Evolutionary conservation across 2,888 invertebrate genomes (phyloP).

Genomic region (Caenorhabditis sp.): DNA sequence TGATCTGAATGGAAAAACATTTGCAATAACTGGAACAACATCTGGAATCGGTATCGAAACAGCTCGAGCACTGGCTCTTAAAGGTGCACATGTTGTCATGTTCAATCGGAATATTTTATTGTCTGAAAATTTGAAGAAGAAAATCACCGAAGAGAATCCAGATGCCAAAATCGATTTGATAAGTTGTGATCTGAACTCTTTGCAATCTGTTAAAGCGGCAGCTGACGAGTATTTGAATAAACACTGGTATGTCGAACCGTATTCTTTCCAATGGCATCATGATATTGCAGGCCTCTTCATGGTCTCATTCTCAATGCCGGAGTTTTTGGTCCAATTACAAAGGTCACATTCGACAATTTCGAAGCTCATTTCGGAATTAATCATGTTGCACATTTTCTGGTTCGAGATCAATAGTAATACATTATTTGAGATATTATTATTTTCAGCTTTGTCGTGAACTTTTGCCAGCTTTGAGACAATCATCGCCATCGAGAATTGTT

Average conservation of each 20-base stretch:
- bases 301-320: slow-evolving; percentile 75
- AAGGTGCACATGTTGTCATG: slow-evolving; percentile 81
- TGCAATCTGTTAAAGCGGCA: slow-evolving; percentile 72
- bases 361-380: slow-evolving; percentile 79
- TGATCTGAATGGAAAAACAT: slow-evolving; percentile 58
- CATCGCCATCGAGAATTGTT: slow-evolving; percentile 79
- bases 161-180: slow-evolving; percentile 70
- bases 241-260: slow-evolving; percentile 42
- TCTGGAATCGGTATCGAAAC: slow-evolving; percentile 61
- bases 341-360: slow-evolving; percentile 72
- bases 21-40: slow-evolving; percentile 60
- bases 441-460: slow-evolving; percentile 37
- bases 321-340: slow-evolving; percentile 72
- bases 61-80: slow-evolving; percentile 53
- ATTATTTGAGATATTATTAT: too few species aligned
- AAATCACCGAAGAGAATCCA: slow-evolving; percentile 74
- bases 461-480: slow-evolving; percentile 75
- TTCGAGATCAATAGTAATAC: too few species aligned
- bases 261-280: too few species aligned
- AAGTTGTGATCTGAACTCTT: slow-evolving; percentile 72
- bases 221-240: slow-evolving; percentile 71
- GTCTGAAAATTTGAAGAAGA: slow-evolving; percentile 79
- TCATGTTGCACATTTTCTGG: slow-evolving; percentile 79
- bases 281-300: slow-evolving; percentile 73
- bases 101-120: slow-evolving; percentile 80